phyloP scores from a whole-genome alignment of 1,140 invertebrate genomes.

The Microvelia longipes region DNA sequence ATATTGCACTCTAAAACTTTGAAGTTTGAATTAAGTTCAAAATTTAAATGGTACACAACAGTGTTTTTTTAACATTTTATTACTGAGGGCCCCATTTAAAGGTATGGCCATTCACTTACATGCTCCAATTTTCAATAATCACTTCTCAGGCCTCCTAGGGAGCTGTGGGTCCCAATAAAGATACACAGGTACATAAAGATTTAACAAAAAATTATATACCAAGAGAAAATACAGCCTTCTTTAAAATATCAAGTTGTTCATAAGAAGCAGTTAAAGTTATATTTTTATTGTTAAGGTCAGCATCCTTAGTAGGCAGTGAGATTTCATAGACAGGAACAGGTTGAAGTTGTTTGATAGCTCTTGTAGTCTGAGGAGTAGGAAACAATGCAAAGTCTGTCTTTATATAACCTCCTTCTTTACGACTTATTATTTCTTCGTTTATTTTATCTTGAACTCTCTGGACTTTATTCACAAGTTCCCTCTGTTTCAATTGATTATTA shows the following conservation, averaged over 20 bases:
- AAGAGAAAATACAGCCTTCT: constrained; percentile 9
- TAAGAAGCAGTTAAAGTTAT: constrained; percentile 11
- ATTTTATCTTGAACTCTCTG: constrained; percentile 32
- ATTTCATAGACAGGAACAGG: constrained; percentile 15
- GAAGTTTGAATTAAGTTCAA: no score
- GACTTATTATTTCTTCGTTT: constrained; percentile 32
- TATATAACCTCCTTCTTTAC: constrained; percentile 33
- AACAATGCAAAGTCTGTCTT: constrained; percentile 38
- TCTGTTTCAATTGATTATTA: not conserved
- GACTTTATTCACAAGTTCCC: not conserved
- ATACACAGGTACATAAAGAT: no score
- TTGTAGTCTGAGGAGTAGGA: constrained; percentile 34
- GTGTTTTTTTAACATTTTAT: no score
- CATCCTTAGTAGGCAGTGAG: constrained; percentile 12
- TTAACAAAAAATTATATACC: constrained; percentile 1
- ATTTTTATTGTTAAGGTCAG: constrained; percentile 6
- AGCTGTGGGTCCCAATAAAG: no score
- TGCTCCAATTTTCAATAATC: no score
- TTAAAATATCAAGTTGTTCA: constrained; percentile 8
- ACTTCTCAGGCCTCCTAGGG: no score
- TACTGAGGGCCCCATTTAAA: no score
- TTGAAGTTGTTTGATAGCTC: constrained; percentile 18
- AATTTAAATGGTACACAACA: no score
- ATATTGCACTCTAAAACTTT: no score
- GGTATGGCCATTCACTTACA: no score